Base-by-base conservation (phyloP, 2,888 invertebrate genomes). In the Lithophane semibrunnea region DNA sequence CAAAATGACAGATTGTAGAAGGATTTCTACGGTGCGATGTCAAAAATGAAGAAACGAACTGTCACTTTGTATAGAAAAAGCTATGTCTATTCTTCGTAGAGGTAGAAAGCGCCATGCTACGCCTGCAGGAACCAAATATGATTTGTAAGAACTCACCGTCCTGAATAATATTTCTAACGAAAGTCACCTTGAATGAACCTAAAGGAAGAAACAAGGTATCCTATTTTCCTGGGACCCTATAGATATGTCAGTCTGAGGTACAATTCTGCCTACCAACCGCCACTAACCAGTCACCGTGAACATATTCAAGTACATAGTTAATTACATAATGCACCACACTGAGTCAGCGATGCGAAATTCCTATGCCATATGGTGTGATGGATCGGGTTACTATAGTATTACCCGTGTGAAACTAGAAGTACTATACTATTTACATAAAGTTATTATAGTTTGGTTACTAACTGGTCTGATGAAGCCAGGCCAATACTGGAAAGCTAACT, bases 321-420 rank as follows among this genome's bases (percentile, higher is more conserved):
- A 88, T 87, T 80, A 84, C 37, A 75, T 76, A 80, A 83, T 79
- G 69, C 65, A 76, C 44, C 54, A 79, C 78, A 68, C 75, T 66
- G 78, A 87, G 77, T 85, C 87, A 85, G 75, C 79, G 79, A 83
- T 80, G 89, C 88, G 89, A 87, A 86, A 88, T 88, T 88, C 88
- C 88, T 86, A 65, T 77, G 70, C 73, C 89, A 88, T 88, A 85
- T 89, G 88, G 83, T 60, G 65, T 82, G 70, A 73, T 60, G 77
- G 82, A 82, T 89, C 79, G 77, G 2, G 74, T 88, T 88, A 79
- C 88, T 13, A 13, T 24, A 52, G 49, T 54, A 1, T 29, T 77
- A 79, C 42, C 74, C 88, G 89, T 89, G 89, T 77, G 88, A 89
- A 88, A 75, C 75, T 73, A 66, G 24, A 16, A 18, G 12, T 66